Percentiles rank a stretch among this genome's conserved stretches.
phyloP scores from a whole-genome alignment of 2,797 vertebrate genomes.

The Pelobates cultripes region DNA sequence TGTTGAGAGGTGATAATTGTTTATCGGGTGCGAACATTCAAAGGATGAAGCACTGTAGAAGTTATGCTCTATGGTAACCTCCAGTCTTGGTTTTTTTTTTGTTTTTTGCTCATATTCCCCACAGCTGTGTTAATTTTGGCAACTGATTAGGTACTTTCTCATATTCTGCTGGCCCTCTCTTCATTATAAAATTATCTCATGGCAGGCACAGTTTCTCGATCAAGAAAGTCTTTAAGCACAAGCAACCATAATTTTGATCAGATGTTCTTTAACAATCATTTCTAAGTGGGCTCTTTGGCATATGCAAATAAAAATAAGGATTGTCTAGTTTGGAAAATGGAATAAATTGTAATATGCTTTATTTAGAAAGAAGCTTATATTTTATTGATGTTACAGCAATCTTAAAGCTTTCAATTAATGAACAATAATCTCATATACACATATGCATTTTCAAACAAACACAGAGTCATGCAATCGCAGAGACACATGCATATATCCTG shows the following conservation, averaged over 20 bases:
- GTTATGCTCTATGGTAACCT: slow-evolving; percentile 4
- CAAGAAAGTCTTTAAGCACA: slow-evolving; percentile 25
- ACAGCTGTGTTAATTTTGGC: slow-evolving; percentile 45
- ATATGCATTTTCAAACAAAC: no score
- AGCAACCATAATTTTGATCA: slow-evolving; percentile 28
- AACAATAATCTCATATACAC: no score
- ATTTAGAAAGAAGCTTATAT: no score
- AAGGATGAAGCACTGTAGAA: slow-evolving; percentile 17
- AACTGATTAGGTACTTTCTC: slow-evolving; percentile 45
- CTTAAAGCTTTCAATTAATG: no score
- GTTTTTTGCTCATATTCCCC: slow-evolving; percentile 20
- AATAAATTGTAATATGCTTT: no score
- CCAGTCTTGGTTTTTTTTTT: slow-evolving; percentile 13
- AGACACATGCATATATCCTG: no score
- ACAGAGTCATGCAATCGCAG: no score
- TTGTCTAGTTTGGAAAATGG: not conserved
- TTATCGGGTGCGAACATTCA: slow-evolving; percentile 24
- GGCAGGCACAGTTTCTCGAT: slow-evolving; percentile 15
- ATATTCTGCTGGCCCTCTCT: slow-evolving; percentile 7
- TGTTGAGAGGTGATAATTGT: slow-evolving; percentile 21
- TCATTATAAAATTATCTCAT: slow-evolving; percentile 37
- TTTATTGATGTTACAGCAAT: no score
- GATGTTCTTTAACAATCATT: slow-evolving; percentile 27
- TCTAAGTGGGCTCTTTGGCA: slow-evolving; percentile 5
- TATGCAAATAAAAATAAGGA: slow-evolving; percentile 1